Conservation (phyloP, 2,113 vertebrate species). For the Crotalus viridis region DNA sequence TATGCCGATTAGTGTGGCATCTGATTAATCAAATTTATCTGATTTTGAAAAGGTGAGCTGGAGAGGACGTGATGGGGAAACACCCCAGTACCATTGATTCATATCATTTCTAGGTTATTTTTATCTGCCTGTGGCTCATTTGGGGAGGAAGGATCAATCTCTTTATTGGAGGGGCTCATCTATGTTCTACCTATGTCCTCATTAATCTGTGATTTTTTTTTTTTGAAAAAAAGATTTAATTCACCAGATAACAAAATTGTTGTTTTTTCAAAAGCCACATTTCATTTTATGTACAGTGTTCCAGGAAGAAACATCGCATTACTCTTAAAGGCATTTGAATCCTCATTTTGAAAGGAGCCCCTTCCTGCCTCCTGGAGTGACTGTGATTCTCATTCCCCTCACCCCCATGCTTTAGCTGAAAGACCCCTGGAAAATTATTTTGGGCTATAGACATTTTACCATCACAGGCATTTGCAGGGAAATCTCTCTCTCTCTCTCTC, state of each 20-base stretch:
- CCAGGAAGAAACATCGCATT: neutral
- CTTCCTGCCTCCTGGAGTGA: neutral
- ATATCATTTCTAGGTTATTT: neutral
- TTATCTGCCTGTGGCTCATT: neutral
- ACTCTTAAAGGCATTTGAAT: neutral
- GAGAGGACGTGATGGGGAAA: neutral
- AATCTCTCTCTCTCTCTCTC: neutral
- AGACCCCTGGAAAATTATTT: neutral
- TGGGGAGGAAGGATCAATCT: neutral
- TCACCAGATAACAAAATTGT: neutral
- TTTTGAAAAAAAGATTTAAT: neutral
- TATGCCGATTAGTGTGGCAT: neutral
- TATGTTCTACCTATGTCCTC: neutral
- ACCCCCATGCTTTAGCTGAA: neutral
- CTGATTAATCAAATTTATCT: neutral
- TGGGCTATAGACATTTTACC: neutral
- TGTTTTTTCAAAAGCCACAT: neutral
- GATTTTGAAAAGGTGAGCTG: neutral
- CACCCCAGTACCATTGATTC: neutral
- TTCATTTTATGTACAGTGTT: neutral
- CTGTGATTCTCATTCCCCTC: neutral
- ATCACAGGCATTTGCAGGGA: neutral
- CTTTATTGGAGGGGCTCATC: neutral
- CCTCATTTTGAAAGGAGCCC: neutral
- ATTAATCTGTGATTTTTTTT: neutral